Base-by-base conservation (phyloP, 2,113 vertebrate genomes). In the Phrynosoma blainvillii region DNA sequence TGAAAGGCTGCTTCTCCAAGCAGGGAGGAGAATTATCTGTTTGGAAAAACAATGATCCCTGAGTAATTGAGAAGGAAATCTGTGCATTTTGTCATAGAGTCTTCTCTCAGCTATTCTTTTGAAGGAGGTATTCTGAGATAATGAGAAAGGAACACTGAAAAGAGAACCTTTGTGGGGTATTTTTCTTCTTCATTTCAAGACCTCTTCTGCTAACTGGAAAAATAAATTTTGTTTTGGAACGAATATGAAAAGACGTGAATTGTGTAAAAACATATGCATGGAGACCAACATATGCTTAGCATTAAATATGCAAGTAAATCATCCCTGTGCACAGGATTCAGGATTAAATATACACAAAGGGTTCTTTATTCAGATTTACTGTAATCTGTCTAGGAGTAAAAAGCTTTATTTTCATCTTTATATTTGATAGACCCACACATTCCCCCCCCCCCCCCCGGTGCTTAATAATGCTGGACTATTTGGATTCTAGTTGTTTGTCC, bases 381-480 rank as follows among this genome's bases (percentile, higher is more conserved):
- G 59, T 54, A 83, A 36, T 82, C 8, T 27, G 30, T 3, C 27
- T 74, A 80, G 73, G 2, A 5, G 20, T 0, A 0, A 65, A 77
- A 82, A 36, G 52, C 0, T 0, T n/a, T 52, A 83, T 40, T 27
- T 84, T 81, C 74, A 65, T 84, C 18, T 84, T 65, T 68, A 25
- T 25, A 81, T 56, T 74, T 68, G 52, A 20, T n/a, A 47, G 59
- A 68, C 59, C 32, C 70, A 68, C 32, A 30, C 47, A 82, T 16
- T 7, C 56, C 73, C 59, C 13, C 79, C 74, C 14, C 52, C 56
- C 73, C 42, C 13, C 59, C 11, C 76, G 65, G 7, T 54, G 82
- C 5, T 56, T 82, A 91, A 42, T 1, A 0, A 66, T 77, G 84
- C 89, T 73, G 66, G 12, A 40, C 8, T 13, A 79, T 86, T 82